Evolutionary conservation across 2,888 invertebrate species (phyloP).

Genomic region (Sesia apiformis): DNA sequence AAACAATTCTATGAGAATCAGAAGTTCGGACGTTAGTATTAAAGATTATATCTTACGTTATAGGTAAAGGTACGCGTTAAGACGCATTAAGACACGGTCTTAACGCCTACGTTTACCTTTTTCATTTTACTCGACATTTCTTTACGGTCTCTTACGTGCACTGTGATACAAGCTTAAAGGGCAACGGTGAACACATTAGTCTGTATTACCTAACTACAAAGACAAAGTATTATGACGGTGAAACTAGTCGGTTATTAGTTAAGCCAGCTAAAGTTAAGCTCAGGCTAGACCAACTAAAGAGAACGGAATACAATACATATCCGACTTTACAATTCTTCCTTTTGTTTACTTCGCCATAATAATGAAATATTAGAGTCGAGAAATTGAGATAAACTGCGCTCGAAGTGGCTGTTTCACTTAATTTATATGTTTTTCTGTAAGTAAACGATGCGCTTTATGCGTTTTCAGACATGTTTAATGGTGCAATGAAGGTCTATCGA

Average conservation of each 20-base stretch:
- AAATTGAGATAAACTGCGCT: conserved; percentile 40
- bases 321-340: conserved; percentile 21
- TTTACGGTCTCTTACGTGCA: background rate
- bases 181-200: conserved; percentile 23
- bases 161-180: conserved; percentile 18
- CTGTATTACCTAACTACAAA: conserved; percentile 24
- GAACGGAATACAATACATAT: conserved; percentile 4
- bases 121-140: too few relatives aligned
- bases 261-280: background rate
- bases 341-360: conserved; percentile 33
- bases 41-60: too few relatives aligned
- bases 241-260: background rate
- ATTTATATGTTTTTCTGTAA: conserved; percentile 57
- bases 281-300: background rate
- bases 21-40: too few relatives aligned
- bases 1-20: too few relatives aligned
- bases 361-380: conserved; percentile 37
- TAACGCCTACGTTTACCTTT: too few relatives aligned
- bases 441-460: conserved; percentile 44
- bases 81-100: too few relatives aligned
- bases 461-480: conserved; percentile 10
- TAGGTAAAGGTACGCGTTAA: too few relatives aligned
- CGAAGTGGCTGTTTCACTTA: conserved; percentile 39
- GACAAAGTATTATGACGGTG: conserved; percentile 14
- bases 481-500: too few relatives aligned